Evolutionary conservation across 2,113 vertebrate genomes (phyloP), one percentile per base, ranked within the genome.

Genomic region (Eidolon helvum): DNA sequence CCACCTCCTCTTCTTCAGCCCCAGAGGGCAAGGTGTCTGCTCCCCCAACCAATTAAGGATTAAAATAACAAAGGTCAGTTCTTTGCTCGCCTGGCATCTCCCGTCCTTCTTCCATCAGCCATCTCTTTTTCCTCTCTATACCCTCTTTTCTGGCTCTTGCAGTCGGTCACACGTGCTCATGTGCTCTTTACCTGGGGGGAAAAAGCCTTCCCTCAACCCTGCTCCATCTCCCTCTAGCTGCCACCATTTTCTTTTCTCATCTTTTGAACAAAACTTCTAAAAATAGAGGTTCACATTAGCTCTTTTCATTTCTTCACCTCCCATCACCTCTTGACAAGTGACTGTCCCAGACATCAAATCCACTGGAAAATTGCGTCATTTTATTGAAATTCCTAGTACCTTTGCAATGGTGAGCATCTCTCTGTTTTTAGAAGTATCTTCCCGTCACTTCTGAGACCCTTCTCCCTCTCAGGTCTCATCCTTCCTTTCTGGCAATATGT

Each of bases 121-220:
- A 45, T 4, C 15, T 21, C 10, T 18, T 38, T 38, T 65, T 33
- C 30, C 22, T 63, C 40, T 14, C 0, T 26, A 0, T 21, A 18
- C 7, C 5, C 4, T 30, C 35, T 14, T 7, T 48, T 11, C 24
- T 57, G 68, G 15, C 28, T 78, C 22, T 71, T 66, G 15, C 8
- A 10, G 0, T n/a, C 33, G 2, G 12, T n/a, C 30, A 26, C 3
- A 26, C 4, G 11, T 22, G 28, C 10, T 84, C 22, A 1, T n/a
- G 9, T 48, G 18, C 53, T 59, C 33, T 85, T 74, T 57, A n/a
- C 48, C 59, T 43, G 66, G 26, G 30, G 33, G 4, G 1, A 53
- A 50, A 28, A 26, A 2, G 21, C 11, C 50, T 82, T 57, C 84
- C 30, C 28, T 84, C 74, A 61, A 4, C 43, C 38, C 48, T 16